A percentile compares a stretch with the other conserved stretches of the same genome.
phyloP scores from a whole-genome alignment of 2,797 vertebrate genomes.

The Pitangus sulphuratus region DNA sequence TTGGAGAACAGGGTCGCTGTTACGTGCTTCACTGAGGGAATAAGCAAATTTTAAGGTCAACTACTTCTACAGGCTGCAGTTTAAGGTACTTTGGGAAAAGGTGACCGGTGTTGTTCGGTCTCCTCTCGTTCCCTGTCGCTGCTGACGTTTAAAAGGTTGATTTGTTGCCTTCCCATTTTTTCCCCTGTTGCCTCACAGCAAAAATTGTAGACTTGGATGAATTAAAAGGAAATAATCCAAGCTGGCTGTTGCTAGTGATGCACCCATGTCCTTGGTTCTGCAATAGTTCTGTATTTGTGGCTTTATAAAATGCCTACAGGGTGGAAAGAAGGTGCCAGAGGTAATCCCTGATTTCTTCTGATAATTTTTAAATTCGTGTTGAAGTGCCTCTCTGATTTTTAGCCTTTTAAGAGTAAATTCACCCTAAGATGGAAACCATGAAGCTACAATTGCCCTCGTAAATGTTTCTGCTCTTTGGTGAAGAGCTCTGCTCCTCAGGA shows the following conservation, averaged over 20 bases:
- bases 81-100: neutral
- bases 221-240: neutral
- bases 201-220: neutral
- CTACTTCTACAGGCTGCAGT: neutral
- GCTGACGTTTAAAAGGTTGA: neutral
- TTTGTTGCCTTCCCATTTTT: neutral
- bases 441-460: neutral
- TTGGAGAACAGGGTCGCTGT: neutral
- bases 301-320: accelerated
- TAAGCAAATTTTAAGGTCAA: neutral
- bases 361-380: neutral
- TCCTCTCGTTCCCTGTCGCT: neutral
- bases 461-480: neutral
- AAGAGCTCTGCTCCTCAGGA: neutral
- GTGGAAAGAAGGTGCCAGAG: neutral
- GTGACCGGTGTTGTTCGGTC: neutral
- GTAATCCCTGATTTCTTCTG: neutral
- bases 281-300: neutral
- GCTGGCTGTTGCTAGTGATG: neutral
- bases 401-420: neutral
- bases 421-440: neutral
- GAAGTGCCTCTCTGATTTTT: neutral
- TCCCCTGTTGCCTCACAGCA: neutral
- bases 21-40: neutral
- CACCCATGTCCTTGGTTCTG: neutral